Evolutionary conservation across 1,140 invertebrate species (phyloP), one percentile per base, ranked within the genome.

Genomic region (Brachionus asplanchnoidis): DNA sequence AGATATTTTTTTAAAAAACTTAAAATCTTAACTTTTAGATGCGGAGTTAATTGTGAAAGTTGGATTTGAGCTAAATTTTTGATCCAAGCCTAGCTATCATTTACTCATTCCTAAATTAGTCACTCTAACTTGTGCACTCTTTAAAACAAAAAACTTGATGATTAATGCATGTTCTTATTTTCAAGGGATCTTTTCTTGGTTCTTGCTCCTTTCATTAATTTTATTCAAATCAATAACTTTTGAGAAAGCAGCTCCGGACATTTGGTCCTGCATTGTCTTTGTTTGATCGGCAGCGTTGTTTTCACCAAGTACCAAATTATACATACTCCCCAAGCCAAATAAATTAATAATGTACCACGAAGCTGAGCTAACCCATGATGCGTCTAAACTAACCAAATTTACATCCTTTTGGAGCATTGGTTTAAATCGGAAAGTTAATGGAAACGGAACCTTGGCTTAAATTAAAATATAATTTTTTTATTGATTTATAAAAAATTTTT

Each of bases 311-410:
- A 99, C 97, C 23, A 99, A 91, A 1, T 95, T 94, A 89, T 99
- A 99, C 88, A 99, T 98, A 85, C 96, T 98, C 70, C 98, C 92
- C 23, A 99, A 91, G 68, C 98, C 98, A 92, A 99, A 99, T 0
- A 99, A 96, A 91, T 99, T 99, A 0, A 99, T 92, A 89, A 99
- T 99, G 91, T 99, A 99, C 98, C 98, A 99, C 0, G 97, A 99
- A 5, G 97, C 97, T 1, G 97, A 99, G 0, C 97, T 99, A 0
- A 99, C 98, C 90, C 97, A 99, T 11, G 97, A 96, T 23, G 98
- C 97, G 91, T 99, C 97, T 46, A 99, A 88, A 32, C 96, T 97
- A 7, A 93, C 92, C 36, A 99, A 90, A 90, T 99, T 97, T 83
- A 99, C 94, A 50, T 98, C 98, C 88, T 97, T 91, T 92, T 99